Base-by-base conservation (phyloP, 2,113 vertebrate genomes). In the Esox niger region DNA sequence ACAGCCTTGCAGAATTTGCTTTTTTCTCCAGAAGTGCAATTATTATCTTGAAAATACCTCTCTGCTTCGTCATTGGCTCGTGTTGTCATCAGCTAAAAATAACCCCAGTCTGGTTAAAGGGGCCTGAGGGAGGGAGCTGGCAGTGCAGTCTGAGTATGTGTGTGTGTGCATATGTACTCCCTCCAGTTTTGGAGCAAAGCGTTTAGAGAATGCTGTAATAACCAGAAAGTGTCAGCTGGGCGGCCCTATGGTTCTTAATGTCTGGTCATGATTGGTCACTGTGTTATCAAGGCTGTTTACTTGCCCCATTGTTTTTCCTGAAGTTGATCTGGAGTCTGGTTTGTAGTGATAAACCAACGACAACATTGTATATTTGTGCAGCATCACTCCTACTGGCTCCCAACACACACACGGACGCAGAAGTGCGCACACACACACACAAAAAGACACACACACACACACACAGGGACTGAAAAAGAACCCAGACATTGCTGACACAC, bases 71-170 rank as follows among this genome's bases (percentile, higher is more conserved):
- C 84, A 88, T 63, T 70, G 75, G 47, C 62, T 59, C 4, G 76
- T 80, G 83, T 80, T 83, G 84, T 89, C 80, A 90, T 76, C 57
- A 46, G 74, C 81, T 85, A 85, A 90, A 88, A 88, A 88, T 90
- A 88, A 86, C 79, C 35, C 73, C 73, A 70, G 79, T 88, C 88
- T 83, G 86, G 80, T 78, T 72, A 82, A 77, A 74, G 59, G 57
- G 63, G 63, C 74, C 76, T 59, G 69, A 31, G 54, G 64, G 75
- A 66, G 74, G 68, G 62, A 32, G 62, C 49, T 82, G 69, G 38
- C 73, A 84, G 66, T 71, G 66, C 71, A 84, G 68, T 55, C 73
- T 74, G 62, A 30, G 55, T 57, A 7, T 57, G 21, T 66, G 66
- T 59, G 55, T 29, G 35, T 46, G 32, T 29, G 10, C 20, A 31